Percentiles rank a stretch among this genome's conserved stretches.
Conservation (phyloP, 1,140 invertebrate species). For the Leptinotarsa texana region DNA sequence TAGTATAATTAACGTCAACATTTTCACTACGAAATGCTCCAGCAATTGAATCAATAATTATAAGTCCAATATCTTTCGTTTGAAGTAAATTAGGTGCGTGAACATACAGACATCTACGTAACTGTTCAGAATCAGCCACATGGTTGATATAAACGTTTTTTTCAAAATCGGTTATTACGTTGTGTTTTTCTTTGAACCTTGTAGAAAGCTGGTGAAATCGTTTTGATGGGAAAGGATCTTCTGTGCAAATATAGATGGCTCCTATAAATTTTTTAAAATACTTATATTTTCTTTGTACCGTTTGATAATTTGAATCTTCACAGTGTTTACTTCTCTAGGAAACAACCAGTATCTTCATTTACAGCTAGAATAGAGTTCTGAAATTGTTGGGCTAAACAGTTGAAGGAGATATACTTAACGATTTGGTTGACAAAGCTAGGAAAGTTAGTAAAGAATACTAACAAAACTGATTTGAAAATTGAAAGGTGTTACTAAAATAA, state of each 20-base stretch:
- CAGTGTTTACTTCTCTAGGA: no score
- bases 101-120: conserved; percentile 63
- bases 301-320: no score
- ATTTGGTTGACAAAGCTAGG: no score
- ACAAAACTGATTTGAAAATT: no score
- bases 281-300: no score
- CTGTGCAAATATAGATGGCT: conserved; percentile 77
- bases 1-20: conserved; percentile 59
- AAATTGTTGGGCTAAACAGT: no score
- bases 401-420: no score
- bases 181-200: conserved; percentile 51
- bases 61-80: conserved; percentile 63
- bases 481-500: no score
- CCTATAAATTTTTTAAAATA: conserved; percentile 54
- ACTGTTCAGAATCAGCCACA: conserved; percentile 60
- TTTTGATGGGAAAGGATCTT: conserved; percentile 73
- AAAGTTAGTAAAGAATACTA: no score
- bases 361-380: no score
- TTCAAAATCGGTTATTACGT: conserved; percentile 47
- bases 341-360: no score
- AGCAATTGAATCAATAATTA: conserved; percentile 78
- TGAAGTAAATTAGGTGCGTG: conserved; percentile 59
- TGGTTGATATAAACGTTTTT: conserved; percentile 50
- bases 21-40: conserved; percentile 71
- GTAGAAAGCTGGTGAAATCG: conserved; percentile 62